phyloP scores from a whole-genome alignment of 2,888 invertebrate species.

The Drosophila macrospina region DNA sequence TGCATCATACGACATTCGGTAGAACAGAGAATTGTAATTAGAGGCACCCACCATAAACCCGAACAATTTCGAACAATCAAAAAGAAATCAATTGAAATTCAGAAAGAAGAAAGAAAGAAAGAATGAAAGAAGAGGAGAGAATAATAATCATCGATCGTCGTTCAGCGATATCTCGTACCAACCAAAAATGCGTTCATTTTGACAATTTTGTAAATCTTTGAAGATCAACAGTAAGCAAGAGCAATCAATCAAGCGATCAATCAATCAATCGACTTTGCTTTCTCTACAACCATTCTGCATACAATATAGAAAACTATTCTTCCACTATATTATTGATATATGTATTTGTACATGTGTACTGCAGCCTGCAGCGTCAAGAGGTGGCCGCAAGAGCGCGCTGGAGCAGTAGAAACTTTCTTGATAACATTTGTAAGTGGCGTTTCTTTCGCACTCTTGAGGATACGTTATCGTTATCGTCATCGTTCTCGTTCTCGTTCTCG shows the following conservation, averaged over 20 bases:
- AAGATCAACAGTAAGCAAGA: constrained; percentile 57
- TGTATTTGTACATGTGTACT: constrained; percentile 83
- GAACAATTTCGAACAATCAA: constrained; percentile 42
- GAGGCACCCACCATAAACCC: constrained; percentile 49
- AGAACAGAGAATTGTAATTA: constrained; percentile 77
- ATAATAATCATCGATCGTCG: constrained; percentile 32
- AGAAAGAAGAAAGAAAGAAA: constrained; percentile 33
- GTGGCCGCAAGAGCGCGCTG: constrained; percentile 85
- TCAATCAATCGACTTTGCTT: constrained; percentile 81
- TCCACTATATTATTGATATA: constrained; percentile 75
- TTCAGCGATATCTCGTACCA: constrained; percentile 61
- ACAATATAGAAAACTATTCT: constrained; percentile 70
- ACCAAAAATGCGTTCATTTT: constrained; percentile 78
- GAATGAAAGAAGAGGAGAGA: constrained; percentile 17
- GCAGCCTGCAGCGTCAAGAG: constrained; percentile 85
- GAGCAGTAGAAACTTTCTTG: constrained; percentile 85
- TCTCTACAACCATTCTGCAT: constrained; percentile 78
- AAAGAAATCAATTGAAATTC: constrained; percentile 25
- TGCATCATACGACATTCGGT: constrained; percentile 78
- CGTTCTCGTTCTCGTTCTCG: constrained; percentile 23
- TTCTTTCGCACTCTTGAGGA: constrained; percentile 1
- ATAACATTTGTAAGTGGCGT: constrained; percentile 85
- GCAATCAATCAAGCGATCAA: constrained; percentile 56
- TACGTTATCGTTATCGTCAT: constrained; percentile 36
- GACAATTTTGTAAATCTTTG: constrained; percentile 52